phyloP scores from a whole-genome alignment of 1,140 invertebrate genomes.

The Leptinotarsa lineolata region DNA sequence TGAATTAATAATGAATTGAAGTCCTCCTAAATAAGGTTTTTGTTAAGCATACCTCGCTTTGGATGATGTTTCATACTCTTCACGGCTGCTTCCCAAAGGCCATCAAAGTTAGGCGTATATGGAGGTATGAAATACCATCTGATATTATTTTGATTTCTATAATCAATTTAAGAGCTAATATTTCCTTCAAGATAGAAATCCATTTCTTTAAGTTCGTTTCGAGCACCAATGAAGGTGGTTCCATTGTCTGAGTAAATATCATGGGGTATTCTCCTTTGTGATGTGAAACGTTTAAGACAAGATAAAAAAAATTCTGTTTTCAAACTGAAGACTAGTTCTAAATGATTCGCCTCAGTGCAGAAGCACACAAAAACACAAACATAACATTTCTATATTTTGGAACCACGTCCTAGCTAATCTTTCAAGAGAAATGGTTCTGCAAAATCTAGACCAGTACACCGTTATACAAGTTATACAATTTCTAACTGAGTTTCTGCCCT shows the following conservation, averaged over 20 bases:
- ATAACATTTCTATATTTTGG: neutral
- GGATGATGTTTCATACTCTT: slow-evolving; percentile 17
- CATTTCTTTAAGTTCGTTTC: slow-evolving; percentile 39
- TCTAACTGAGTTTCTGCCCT: neutral
- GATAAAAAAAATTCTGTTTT: slow-evolving; percentile 44
- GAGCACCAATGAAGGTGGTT: slow-evolving; percentile 18
- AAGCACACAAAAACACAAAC: slow-evolving; percentile 30
- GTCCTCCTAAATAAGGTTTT: slow-evolving; percentile 4
- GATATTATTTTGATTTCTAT: slow-evolving; percentile 27
- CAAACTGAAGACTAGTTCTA: slow-evolving; percentile 47
- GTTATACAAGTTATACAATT: slow-evolving; percentile 12
- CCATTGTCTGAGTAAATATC: slow-evolving; percentile 26
- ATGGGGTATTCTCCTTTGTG: slow-evolving; percentile 33
- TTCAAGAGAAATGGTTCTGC: neutral
- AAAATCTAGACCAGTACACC: neutral
- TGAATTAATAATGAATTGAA: neutral
- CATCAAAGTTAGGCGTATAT: slow-evolving; percentile 12
- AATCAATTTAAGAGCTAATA: neutral
- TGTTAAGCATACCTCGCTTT: neutral
- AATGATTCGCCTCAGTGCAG: slow-evolving; percentile 42
- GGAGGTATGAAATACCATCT: slow-evolving; percentile 15
- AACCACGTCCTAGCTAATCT: neutral
- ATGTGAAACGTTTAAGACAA: slow-evolving; percentile 45
- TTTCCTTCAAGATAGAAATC: slow-evolving; percentile 16
- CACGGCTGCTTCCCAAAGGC: slow-evolving; percentile 16